Base-by-base conservation (phyloP, 1,140 invertebrate genomes). In the Ephestia elutella region DNA sequence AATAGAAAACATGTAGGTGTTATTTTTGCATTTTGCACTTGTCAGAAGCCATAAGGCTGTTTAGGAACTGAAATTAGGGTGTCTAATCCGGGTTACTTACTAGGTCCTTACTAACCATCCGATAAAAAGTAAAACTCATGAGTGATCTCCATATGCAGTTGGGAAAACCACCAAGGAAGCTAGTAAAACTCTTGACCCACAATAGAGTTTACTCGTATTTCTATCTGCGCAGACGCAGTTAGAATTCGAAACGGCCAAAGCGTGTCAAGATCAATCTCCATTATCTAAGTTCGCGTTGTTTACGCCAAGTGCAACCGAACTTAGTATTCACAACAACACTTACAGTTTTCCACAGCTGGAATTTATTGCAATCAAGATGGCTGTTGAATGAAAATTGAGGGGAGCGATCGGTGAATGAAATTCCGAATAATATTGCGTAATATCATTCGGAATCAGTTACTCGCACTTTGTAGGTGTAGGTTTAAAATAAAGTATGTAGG, bases 191-290 rank as follows among this genome's bases (percentile, higher is more conserved):
- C 55, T 57, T 71, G 60, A 60, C 63, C 61, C 49, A 60, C 62
- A 66, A 64, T 59, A 56, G 38, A 38, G 38, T 5, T 35, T 73
- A 78, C 82, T 82, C 63, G 69, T 77, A 75, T 83, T 78, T 72
- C 70, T 57, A 65, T 60, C 65, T 28, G 66, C 21, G 61, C 68
- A 68, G 77, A 78, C 75, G 69, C 53, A 71, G 73, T 62, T 82
- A 75, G 80, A 78, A 84, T 85, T 87, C 76, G 62, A 66, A 72
- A 71, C 75, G 71, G 80, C 62, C 61, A 73, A 87, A 85, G 71
- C 67, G 71, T 87, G 82, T 87, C 85, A 86, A 86, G 85, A 86
- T 80, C 82, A 75, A 72, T 70, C 66, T 50, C 68, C 73, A 85
- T 81, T 82, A 85, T 81, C 73, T 78, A 81, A 79, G 71, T 66